Percentiles rank a stretch among this genome's conserved stretches.
Evolutionary conservation across 2,888 invertebrate species (phyloP).

Genomic region (Cryptophagus acutangulus): DNA sequence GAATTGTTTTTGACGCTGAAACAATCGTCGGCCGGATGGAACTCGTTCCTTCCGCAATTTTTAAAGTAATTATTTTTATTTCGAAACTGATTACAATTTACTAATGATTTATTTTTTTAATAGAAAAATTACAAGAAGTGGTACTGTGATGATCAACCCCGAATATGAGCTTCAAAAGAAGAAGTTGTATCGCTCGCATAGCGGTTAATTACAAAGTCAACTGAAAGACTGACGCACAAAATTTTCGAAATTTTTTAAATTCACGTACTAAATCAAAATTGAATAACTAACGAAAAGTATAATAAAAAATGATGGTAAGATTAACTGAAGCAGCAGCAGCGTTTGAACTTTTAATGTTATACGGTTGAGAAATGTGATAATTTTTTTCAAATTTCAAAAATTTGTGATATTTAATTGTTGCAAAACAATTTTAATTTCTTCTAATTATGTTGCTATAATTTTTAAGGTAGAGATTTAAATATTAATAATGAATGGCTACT

Average conservation of each 20-base stretch:
- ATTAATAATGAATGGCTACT: too few species aligned
- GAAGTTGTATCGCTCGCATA: conserved; percentile 71
- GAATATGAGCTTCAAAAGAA: conserved; percentile 83
- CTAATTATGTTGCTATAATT: too few species aligned
- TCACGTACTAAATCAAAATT: background rate
- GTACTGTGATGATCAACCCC: conserved; percentile 81
- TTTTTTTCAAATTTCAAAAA: too few species aligned
- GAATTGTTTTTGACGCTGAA: conserved; percentile 81
- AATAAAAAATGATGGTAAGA: too few species aligned
- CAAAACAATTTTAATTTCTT: too few species aligned
- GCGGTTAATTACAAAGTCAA: conserved; percentile 15
- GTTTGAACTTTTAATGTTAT: too few species aligned
- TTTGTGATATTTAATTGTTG: too few species aligned
- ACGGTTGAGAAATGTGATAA: too few species aligned
- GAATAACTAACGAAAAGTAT: background rate
- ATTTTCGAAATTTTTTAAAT: background rate
- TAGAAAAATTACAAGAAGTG: conserved; percentile 79
- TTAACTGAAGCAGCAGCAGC: too few species aligned
- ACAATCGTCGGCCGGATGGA: conserved; percentile 81
- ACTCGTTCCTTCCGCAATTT: conserved; percentile 78
- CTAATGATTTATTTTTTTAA: conserved; percentile 22
- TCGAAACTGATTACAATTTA: conserved; percentile 6
- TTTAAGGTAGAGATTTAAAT: too few species aligned
- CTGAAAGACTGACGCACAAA: background rate
- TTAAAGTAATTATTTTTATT: conserved; percentile 61